Percentiles rank a stretch among this genome's conserved stretches.
Conservation (phyloP, 64 coral and sea anemone species). For the Montipora capricornis region DNA sequence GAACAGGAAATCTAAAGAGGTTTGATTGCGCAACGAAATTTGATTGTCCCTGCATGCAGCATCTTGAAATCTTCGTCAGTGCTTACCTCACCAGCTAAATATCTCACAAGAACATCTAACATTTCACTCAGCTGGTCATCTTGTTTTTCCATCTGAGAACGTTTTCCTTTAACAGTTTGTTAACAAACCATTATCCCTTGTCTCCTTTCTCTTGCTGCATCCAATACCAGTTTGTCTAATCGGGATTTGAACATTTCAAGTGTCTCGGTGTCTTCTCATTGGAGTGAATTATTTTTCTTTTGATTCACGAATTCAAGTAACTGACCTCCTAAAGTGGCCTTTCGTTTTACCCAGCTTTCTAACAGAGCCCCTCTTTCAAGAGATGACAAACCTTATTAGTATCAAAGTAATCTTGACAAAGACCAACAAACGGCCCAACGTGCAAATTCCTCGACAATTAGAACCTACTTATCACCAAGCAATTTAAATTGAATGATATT, state of each 20-base stretch:
- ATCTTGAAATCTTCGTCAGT: too few species aligned
- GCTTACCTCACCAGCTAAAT: too few species aligned
- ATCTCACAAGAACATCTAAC: too few species aligned
- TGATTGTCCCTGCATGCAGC: too few species aligned
- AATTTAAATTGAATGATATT: conserved; percentile 17
- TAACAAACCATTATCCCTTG: too few species aligned
- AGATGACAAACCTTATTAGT: background rate
- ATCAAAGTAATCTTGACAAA: background rate
- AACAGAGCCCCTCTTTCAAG: background rate
- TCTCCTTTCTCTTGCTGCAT: too few species aligned
- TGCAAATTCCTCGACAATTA: conserved; percentile 10
- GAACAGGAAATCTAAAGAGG: background rate
- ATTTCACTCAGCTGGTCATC: too few species aligned
- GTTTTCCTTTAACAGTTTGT: too few species aligned
- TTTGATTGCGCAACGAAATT: background rate
- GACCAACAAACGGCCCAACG: background rate
- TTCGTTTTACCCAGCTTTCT: background rate
- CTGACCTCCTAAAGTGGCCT: background rate
- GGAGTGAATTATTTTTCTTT: background rate
- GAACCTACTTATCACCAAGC: conserved; percentile 13
- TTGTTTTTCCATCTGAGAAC: too few species aligned
- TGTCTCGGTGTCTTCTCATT: too few species aligned
- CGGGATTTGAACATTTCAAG: too few species aligned
- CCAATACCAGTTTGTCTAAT: too few species aligned
- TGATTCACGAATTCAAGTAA: background rate